Base-by-base conservation (phyloP, 2,888 invertebrate genomes). In the Drosophila greeni region DNA sequence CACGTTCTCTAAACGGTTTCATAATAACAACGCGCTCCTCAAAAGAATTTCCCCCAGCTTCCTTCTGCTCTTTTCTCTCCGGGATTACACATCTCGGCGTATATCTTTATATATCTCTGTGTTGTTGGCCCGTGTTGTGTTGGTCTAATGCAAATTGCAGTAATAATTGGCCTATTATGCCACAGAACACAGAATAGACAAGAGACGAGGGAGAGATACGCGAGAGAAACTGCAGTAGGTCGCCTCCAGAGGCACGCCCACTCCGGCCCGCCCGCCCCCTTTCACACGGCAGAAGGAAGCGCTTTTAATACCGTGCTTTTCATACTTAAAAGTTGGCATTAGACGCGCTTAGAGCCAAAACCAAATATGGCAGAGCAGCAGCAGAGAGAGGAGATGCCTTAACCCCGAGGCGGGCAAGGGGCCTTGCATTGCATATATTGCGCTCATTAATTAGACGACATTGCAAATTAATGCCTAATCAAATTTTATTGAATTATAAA, bases 1-100 rank as follows among this genome's bases (percentile, higher is more conserved):
- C 81, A 84, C 81, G 81, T 81, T 81, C 85, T 81, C 81, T 81
- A 81, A 81, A 81, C 79, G 85, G 85, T 84, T 85, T 86, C 85
- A 85, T 86, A 85, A 85, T 85, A 85, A 86, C 85, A 82, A 77
- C 76, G 74, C 74, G 70, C 70, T 61, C 40, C 66, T 61, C 70
- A 49, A 69, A 66, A 69, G 67, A 67, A 67, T 69, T 69, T 54
- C 39, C 68, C 65, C 56, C 49, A 53, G 70, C 81, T 81, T 75
- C 78, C 83, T 53, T 49, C 52, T 37, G 66, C 81, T 81, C 71
- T 75, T 78, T 43, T 47, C 42, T 29, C 69, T 24, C 42, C 16
- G 52, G 65, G 65, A 66, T 66, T 66, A 67, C 64, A 66, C 39
- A 65, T 65, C 64, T 55, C 54, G 31, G 49, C 11, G 40, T 62